Evolutionary conservation across 2,113 vertebrate species (phyloP).

Genomic region (Cyphomyrus plagiostoma): DNA sequence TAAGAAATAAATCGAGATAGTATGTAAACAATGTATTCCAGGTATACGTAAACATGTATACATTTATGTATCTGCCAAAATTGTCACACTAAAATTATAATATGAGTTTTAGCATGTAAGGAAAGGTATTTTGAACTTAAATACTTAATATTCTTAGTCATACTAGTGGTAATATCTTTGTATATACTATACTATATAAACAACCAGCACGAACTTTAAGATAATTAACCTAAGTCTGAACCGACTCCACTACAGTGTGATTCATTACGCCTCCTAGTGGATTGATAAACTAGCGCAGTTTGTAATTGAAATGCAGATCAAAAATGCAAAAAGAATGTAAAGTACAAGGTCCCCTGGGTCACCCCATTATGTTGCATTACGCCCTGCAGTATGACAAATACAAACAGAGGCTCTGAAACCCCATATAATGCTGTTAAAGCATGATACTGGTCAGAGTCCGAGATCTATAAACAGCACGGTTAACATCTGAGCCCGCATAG

Average conservation of each 20-base stretch:
- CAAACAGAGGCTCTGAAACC: not conserved
- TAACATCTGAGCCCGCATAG: conserved; percentile 1
- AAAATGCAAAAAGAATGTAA: conserved; percentile 33
- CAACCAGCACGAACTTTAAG: not conserved
- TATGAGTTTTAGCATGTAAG: not conserved
- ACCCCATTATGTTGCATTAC: not conserved
- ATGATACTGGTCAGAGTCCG: not conserved
- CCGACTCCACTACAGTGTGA: not conserved
- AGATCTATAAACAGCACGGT: conserved; percentile 24
- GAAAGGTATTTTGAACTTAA: not conserved
- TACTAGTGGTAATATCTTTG: not conserved
- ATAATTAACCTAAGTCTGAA: conserved; percentile 20
- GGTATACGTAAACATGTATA: not conserved
- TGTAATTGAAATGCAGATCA: conserved; percentile 46
- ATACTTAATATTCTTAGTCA: not conserved
- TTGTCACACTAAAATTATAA: not conserved
- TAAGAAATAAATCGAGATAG: not conserved
- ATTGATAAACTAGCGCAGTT: not conserved
- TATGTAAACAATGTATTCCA: not conserved
- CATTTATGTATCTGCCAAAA: not conserved
- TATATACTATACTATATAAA: not conserved
- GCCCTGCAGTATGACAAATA: not conserved
- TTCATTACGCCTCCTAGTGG: conserved; percentile 5
- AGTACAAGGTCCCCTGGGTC: not conserved
- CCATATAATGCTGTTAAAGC: not conserved